Percentiles rank a stretch among this genome's conserved stretches.
These are phyloP conservation scores for Trachelus troglodyta DNA, from an alignment of 2,888 invertebrate species.

Conservation along the genomic window DNA sequence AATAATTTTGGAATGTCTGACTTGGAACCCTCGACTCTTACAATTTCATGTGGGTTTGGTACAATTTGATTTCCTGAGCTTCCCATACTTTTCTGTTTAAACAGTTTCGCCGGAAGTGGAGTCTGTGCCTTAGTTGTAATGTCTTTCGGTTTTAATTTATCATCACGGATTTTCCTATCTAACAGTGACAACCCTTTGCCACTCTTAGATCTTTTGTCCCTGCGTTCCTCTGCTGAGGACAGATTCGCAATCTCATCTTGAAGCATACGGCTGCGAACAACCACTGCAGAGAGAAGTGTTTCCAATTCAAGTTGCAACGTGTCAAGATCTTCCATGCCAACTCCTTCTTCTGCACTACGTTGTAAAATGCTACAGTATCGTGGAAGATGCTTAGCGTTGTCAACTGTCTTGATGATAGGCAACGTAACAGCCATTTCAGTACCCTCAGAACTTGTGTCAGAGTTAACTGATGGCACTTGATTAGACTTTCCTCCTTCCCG, in stretches of 20 bases:
- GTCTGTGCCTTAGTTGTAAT: conserved; percentile 56
- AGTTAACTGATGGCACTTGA: conserved; percentile 41
- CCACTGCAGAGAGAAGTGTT: conserved; percentile 84
- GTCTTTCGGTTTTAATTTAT: conserved; percentile 55
- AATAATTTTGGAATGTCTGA: conserved; percentile 77
- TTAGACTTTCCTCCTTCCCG: conserved; percentile 54
- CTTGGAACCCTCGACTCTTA: conserved; percentile 69
- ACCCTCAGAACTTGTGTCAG: conserved; percentile 53
- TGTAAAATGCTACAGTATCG: conserved; percentile 71
- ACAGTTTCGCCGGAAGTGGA: conserved; percentile 56
- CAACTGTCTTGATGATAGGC: conserved; percentile 77
- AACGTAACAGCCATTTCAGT: conserved; percentile 60
- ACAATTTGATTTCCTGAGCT: conserved; percentile 49
- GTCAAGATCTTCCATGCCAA: conserved; percentile 91
- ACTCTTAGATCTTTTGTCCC: conserved; percentile 68
- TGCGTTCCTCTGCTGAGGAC: conserved; percentile 72
- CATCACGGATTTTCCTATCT: conserved; percentile 58
- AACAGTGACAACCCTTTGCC: conserved; percentile 56
- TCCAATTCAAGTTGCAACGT: conserved; percentile 89
- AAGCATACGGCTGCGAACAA: conserved; percentile 82
- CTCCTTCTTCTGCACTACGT: conserved; percentile 78
- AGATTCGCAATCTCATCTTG: conserved; percentile 79
- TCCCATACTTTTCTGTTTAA: conserved; percentile 55
- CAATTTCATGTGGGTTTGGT: conserved; percentile 60
- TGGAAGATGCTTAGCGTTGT: conserved; percentile 76